These are phyloP conservation scores for Atlantisia rogersi DNA, from an alignment of 2,113 vertebrate genomes.

Conservation along the genomic window DNA sequence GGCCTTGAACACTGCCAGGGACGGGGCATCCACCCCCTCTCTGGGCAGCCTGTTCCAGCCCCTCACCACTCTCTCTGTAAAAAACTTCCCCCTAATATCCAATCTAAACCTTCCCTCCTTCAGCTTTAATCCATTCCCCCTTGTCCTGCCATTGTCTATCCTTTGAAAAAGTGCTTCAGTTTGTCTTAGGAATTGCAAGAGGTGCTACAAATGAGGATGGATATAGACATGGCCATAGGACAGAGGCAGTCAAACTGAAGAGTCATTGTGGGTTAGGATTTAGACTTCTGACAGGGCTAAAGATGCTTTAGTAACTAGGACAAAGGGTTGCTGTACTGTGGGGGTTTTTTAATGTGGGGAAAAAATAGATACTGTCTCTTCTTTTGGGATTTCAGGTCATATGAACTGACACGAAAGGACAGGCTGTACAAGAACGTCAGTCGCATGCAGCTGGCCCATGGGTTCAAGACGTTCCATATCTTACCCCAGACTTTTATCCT, in stretches of 20 bases:
- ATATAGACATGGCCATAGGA: not conserved
- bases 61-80: too few species aligned
- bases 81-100: too few species aligned
- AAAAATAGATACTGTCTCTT: not conserved
- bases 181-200: not conserved
- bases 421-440: slow-evolving; percentile 94
- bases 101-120: too few species aligned
- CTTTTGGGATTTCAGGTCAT: slow-evolving; percentile 82
- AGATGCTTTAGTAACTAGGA: not conserved
- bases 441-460: slow-evolving; percentile 92
- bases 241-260: not conserved
- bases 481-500: slow-evolving; percentile 94
- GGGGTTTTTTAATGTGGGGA: not conserved
- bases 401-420: slow-evolving; percentile 97
- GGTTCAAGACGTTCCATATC: slow-evolving; percentile 93
- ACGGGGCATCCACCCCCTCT: too few species aligned
- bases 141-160: too few species aligned
- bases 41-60: too few species aligned
- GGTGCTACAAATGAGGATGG: not conserved
- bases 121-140: too few species aligned
- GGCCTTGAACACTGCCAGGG: too few species aligned
- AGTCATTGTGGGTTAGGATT: not conserved
- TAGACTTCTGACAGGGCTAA: not conserved
- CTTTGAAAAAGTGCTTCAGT: not conserved
- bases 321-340: not conserved